Percentiles rank a stretch among this genome's conserved stretches.
Conservation (phyloP, 2,888 invertebrate genomes). For the Orthosia gothica region DNA sequence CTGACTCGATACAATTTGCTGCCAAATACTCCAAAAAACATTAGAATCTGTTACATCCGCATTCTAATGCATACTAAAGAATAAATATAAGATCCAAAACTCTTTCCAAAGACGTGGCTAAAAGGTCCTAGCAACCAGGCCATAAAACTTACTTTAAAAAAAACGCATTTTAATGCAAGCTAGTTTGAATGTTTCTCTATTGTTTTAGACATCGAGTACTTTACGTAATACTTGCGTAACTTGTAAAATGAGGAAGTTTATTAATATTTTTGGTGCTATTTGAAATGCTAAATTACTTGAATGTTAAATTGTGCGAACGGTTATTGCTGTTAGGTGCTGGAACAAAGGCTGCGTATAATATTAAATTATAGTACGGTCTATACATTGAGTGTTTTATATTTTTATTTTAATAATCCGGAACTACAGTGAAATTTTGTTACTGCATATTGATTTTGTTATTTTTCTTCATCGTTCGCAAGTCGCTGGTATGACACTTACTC, state of each 20-base stretch:
- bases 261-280: slow-evolving; percentile 61
- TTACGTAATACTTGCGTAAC: slow-evolving; percentile 75
- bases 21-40: no score
- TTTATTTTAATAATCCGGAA: slow-evolving; percentile 5
- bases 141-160: no score
- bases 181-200: slow-evolving; percentile 34
- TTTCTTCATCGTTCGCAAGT: no score
- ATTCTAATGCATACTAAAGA: no score
- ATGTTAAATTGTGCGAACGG: slow-evolving; percentile 55
- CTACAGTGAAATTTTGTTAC: neutral
- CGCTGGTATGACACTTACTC: no score
- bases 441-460: slow-evolving; percentile 7
- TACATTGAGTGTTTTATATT: slow-evolving; percentile 14
- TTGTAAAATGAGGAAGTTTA: slow-evolving; percentile 72
- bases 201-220: slow-evolving; percentile 59
- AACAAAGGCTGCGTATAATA: slow-evolving; percentile 31
- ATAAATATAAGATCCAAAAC: no score
- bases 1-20: no score
- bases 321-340: slow-evolving; percentile 22
- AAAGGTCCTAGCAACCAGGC: no score
- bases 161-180: slow-evolving; percentile 32
- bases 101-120: no score
- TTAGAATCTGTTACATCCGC: no score
- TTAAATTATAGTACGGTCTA: slow-evolving; percentile 14
- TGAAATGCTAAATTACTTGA: slow-evolving; percentile 54